Conservation (phyloP, 2,797 vertebrate species). For the Margarornis squamiger region DNA sequence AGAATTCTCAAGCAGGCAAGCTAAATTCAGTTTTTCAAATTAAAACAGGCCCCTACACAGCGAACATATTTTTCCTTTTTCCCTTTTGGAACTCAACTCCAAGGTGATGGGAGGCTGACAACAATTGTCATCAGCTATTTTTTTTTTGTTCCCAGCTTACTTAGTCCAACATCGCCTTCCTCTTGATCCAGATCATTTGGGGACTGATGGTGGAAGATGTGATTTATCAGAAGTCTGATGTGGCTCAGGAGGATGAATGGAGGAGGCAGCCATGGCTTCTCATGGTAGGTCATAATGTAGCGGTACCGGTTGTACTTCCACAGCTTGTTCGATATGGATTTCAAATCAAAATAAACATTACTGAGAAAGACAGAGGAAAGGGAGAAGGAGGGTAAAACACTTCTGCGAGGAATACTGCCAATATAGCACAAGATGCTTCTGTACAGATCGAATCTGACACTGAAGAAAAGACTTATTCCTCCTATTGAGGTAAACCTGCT, state of each 20-base stretch:
- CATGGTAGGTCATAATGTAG: constrained; percentile 94
- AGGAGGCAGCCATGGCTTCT: constrained; percentile 92
- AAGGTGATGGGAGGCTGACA: not conserved
- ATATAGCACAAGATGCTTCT: not conserved
- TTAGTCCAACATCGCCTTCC: constrained; percentile 84
- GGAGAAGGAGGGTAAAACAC: not conserved
- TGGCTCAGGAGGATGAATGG: constrained; percentile 91
- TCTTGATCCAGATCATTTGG: constrained; percentile 77
- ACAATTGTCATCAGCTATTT: not conserved
- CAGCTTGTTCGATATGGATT: constrained; percentile 88
- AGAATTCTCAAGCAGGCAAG: not conserved
- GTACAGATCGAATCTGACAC: not conserved
- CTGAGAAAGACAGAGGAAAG: constrained; percentile 66
- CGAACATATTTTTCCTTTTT: not conserved
- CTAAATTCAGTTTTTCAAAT: not conserved
- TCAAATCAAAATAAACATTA: constrained; percentile 92
- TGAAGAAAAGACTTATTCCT: not conserved
- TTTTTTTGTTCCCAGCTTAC: constrained; percentile 65
- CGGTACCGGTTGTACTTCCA: constrained; percentile 98
- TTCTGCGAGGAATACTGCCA: not conserved
- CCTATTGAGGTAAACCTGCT: not conserved
- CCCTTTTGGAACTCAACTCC: not conserved
- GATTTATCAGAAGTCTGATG: constrained; percentile 75
- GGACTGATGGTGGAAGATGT: constrained; percentile 73
- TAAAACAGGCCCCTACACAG: not conserved